Evolutionary conservation across 2,888 invertebrate species (phyloP).

Genomic region (Morpho deidamia): DNA sequence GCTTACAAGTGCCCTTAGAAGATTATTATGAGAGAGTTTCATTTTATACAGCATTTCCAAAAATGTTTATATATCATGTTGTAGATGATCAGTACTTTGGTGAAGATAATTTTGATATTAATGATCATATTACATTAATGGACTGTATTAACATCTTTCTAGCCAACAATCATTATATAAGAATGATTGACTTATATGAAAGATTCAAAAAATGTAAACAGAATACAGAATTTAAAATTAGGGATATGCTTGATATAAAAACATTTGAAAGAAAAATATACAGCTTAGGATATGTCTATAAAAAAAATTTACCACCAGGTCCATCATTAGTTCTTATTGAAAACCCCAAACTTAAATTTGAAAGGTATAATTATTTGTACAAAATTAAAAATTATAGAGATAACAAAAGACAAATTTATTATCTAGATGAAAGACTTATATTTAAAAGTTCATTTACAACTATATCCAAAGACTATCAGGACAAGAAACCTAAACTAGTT

Average conservation of each 20-base stretch:
- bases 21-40: conserved; percentile 31
- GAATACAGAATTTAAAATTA: conserved; percentile 12
- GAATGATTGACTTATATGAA: conserved; percentile 22
- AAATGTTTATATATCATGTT: conserved; percentile 3
- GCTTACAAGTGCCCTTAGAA: conserved; percentile 30
- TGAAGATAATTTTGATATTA: conserved; percentile 21
- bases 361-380: conserved; percentile 39
- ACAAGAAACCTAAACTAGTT: neutral
- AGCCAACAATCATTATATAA: conserved; percentile 11
- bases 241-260: conserved; percentile 6
- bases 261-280: conserved; percentile 17
- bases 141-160: conserved; percentile 28
- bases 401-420: conserved; percentile 32
- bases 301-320: conserved; percentile 26
- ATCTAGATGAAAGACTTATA: conserved; percentile 40
- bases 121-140: conserved; percentile 28
- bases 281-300: conserved; percentile 33
- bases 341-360: conserved; percentile 42
- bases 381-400: conserved; percentile 36
- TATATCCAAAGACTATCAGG: conserved; percentile 29
- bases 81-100: neutral
- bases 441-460: conserved; percentile 31
- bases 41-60: conserved; percentile 34
- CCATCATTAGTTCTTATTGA: conserved; percentile 35
- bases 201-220: conserved; percentile 9